phyloP scores from a whole-genome alignment of 2,888 invertebrate species.

The Allygus modestus region DNA sequence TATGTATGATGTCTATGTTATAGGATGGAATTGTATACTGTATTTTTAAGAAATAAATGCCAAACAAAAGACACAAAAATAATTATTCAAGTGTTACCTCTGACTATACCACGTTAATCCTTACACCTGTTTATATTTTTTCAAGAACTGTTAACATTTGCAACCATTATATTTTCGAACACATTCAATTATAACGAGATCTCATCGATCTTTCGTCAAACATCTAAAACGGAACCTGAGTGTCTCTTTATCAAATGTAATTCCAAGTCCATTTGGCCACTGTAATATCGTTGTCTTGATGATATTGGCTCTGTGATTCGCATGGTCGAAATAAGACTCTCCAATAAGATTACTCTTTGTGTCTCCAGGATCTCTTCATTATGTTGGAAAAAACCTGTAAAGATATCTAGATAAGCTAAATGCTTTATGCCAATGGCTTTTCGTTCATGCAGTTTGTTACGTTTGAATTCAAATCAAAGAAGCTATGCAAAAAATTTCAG shows the following conservation, averaged over 20 bases:
- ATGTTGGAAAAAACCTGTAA: not conserved
- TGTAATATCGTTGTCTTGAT: conserved; percentile 38
- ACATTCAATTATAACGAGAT: not conserved
- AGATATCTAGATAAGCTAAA: not conserved
- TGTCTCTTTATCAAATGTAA: conserved; percentile 14
- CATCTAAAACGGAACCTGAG: not conserved
- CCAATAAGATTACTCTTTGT: conserved; percentile 1
- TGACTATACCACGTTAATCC: no score
- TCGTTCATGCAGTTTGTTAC: no score
- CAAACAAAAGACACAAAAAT: no score
- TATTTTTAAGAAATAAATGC: no score
- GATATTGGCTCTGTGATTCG: conserved; percentile 31
- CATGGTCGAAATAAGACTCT: conserved; percentile 25
- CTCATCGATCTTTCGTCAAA: not conserved
- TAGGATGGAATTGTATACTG: no score
- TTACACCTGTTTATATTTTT: no score
- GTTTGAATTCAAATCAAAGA: no score
- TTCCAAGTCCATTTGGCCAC: conserved; percentile 25
- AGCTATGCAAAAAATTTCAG: no score
- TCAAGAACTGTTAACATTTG: no score
- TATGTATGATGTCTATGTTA: no score
- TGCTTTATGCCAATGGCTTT: no score
- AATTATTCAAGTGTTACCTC: no score
- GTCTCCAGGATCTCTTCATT: not conserved
- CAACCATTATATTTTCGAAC: not conserved